A percentile compares a stretch with the other conserved stretches of the same genome.
These are phyloP conservation scores for Oryzias javanicus DNA, from an alignment of 2,113 vertebrate genomes.

Conservation along the genomic window DNA sequence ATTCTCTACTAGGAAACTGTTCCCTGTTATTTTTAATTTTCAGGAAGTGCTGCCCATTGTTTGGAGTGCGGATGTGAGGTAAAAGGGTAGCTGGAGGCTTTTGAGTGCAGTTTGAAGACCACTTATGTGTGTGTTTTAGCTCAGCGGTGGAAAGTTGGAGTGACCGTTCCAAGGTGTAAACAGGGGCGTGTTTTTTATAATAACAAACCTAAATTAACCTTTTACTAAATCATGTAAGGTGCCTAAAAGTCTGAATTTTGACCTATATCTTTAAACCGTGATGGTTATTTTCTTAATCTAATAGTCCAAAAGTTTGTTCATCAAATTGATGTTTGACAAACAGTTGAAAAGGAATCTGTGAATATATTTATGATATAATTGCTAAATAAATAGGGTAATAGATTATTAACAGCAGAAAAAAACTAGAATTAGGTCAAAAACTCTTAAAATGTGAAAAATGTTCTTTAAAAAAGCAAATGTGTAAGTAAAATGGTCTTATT, in stretches of 20 bases:
- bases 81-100: slow-evolving; percentile 29
- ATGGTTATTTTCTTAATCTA: too few species aligned
- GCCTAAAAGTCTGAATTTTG: background rate
- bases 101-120: slow-evolving; percentile 6
- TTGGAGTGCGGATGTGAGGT: slow-evolving; percentile 43
- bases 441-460: too few species aligned
- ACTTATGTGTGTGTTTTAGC: background rate
- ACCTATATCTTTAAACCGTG: background rate
- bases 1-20: slow-evolving; percentile 50
- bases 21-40: slow-evolving; percentile 60
- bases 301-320: too few species aligned
- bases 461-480: too few species aligned
- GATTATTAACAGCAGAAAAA: too few species aligned
- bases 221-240: background rate
- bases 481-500: too few species aligned
- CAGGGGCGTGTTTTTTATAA: background rate
- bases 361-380: too few species aligned
- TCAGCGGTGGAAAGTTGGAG: background rate
- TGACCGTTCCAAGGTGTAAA: background rate
- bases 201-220: background rate
- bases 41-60: slow-evolving; percentile 72
- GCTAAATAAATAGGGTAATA: too few species aligned
- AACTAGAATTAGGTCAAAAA: too few species aligned
- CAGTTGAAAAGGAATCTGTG: too few species aligned
- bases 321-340: too few species aligned